Evolutionary conservation across 1,140 invertebrate genomes (phyloP).

Genomic region (Drosophila baimaii): DNA sequence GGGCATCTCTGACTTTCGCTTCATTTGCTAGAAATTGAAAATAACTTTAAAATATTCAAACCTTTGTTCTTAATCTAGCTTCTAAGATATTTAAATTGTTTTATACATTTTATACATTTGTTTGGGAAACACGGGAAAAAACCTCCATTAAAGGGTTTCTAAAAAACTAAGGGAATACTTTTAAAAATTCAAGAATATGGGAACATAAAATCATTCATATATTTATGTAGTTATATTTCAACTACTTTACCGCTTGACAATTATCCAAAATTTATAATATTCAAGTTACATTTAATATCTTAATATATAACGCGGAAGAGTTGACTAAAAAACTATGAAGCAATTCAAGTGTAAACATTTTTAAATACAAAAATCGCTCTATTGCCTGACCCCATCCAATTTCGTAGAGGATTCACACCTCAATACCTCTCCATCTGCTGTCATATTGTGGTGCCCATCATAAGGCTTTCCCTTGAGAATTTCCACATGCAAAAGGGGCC

Average conservation of each 20-base stretch:
- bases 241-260: neutral
- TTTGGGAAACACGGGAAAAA: too few relatives aligned
- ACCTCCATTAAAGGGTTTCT: too few relatives aligned
- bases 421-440: constrained; percentile 28
- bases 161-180: too few relatives aligned
- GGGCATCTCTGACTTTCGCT: neutral
- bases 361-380: neutral
- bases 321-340: neutral
- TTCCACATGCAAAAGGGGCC: constrained; percentile 27
- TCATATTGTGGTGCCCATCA: constrained; percentile 19
- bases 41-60: neutral
- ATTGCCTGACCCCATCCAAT: neutral
- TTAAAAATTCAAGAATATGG: too few relatives aligned
- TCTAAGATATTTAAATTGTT: too few relatives aligned
- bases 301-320: neutral
- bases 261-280: neutral
- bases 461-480: constrained; percentile 9
- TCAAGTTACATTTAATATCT: neutral
- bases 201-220: too few relatives aligned
- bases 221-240: too few relatives aligned
- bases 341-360: neutral
- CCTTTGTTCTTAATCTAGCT: too few relatives aligned
- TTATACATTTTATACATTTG: too few relatives aligned
- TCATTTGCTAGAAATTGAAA: neutral
- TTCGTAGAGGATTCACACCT: constrained; percentile 31